Evolutionary conservation across 2,797 vertebrate genomes (phyloP).

Genomic region (Echiichthys vipera): DNA sequence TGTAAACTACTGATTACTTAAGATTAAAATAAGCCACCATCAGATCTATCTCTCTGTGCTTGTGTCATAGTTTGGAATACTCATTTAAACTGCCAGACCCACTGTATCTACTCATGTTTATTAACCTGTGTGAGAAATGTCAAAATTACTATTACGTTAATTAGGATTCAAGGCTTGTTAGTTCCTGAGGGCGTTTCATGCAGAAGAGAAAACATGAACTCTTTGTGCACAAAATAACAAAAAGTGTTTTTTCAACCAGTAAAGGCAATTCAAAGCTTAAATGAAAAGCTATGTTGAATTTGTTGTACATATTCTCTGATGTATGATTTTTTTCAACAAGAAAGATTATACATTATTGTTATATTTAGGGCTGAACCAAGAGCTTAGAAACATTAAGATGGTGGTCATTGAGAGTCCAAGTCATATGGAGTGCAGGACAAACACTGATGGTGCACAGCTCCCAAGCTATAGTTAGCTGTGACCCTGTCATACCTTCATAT

Average conservation of each 20-base stretch:
- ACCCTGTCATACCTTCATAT: conserved; percentile 33
- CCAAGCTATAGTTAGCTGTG: conserved; percentile 57
- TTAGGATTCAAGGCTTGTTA: not conserved
- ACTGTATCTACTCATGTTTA: not conserved
- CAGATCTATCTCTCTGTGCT: not conserved
- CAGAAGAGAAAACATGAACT: not conserved
- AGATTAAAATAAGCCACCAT: not conserved
- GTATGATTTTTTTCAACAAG: not conserved
- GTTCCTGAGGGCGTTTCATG: not conserved
- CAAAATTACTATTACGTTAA: not conserved
- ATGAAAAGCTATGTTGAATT: not conserved
- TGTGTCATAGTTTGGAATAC: conserved; percentile 5
- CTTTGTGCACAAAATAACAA: not conserved
- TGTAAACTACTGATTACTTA: not conserved
- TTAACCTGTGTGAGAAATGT: not conserved
- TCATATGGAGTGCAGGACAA: conserved; percentile 6
- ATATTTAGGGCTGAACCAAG: not conserved
- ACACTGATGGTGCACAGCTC: conserved; percentile 13
- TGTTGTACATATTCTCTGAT: not conserved
- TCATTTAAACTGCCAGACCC: not conserved
- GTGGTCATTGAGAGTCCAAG: conserved; percentile 5
- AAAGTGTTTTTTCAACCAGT: not conserved
- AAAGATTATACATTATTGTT: not conserved
- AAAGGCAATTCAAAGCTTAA: not conserved
- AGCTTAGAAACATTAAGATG: conserved; percentile 1